Evolutionary conservation across 2,888 invertebrate genomes (phyloP), one percentile per base, ranked within the genome.

Genomic region (Bellardia pandia): DNA sequence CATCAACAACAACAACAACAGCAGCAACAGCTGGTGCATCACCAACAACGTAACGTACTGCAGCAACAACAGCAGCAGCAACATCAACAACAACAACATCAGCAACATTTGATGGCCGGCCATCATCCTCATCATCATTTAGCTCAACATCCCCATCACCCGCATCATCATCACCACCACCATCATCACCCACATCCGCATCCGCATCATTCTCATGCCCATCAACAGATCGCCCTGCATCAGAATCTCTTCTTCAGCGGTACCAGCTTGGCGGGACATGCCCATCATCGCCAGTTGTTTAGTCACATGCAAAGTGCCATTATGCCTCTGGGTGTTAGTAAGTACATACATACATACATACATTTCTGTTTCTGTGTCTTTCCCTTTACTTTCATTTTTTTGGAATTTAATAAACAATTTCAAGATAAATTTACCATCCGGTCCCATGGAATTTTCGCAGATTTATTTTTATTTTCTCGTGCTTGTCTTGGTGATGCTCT

Each of bases 261-360:
- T 60, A 86, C 89, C 75, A 85, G 91, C 23, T 83, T 87, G 37
- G 89, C 93, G 93, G 88, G 89, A 7, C 89, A 88, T 68, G 91
- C 89, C 48, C 93, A 91, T 86, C 93, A 92, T 88, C 92, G 93
- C 66, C 93, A 93, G 91, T 91, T 93, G 89, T 93, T 93, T 90
- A 92, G 93, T 89, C 93, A 93, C 76, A 91, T 93, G 91, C 93
- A 93, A 89, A 92, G 92, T 88, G 93, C 92, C 66, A 91, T 93
- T 75, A 92, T 94, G 92, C 94, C 94, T 89, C 91, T 94, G 90
- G 93, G 93, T 91, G 92, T 94, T 89, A 94, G 94, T 94, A 93
- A 94, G 94, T 94, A 93, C 90, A 16, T 76, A 13, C 9, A 14
- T 23, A 40, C n/a, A n/a, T n/a, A 23, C 23, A 23, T 23, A 23